Evolutionary conservation across 2,888 invertebrate species (phyloP).

Genomic region (Drosophila prostipennis): DNA sequence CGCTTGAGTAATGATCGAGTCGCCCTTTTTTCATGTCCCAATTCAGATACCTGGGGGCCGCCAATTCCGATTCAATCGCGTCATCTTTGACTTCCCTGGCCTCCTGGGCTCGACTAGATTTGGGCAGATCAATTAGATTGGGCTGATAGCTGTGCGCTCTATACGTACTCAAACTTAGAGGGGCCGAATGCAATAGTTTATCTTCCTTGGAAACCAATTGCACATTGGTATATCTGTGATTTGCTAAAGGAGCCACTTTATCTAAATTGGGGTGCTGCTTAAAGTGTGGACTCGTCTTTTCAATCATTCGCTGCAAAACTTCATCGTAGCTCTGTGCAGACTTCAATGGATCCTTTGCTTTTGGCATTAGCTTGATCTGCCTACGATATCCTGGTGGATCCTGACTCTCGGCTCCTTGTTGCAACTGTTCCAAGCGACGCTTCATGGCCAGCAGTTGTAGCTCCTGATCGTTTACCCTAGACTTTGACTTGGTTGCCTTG

Average conservation of each 20-base stretch:
- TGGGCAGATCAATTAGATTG: slow-evolving; percentile 7
- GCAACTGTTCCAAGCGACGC: slow-evolving; percentile 9
- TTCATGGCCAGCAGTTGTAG: slow-evolving; percentile 29
- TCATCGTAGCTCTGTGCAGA: slow-evolving; percentile 12
- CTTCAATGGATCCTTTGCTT: background rate
- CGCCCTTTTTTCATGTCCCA: slow-evolving; percentile 55
- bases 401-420: background rate
- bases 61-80: slow-evolving; percentile 14
- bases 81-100: background rate
- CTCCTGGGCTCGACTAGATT: slow-evolving; percentile 33
- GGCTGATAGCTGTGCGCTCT: slow-evolving; percentile 30
- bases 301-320: slow-evolving; percentile 41
- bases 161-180: slow-evolving; percentile 1
- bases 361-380: background rate
- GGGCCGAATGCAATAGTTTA: background rate
- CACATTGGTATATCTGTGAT: background rate
- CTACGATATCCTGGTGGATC: background rate
- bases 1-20: slow-evolving; percentile 34
- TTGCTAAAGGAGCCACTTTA: background rate
- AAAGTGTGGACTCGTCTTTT: slow-evolving; percentile 21
- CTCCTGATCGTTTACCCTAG: slow-evolving; percentile 2
- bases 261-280: background rate
- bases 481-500: background rate
- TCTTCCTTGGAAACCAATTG: background rate
- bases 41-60: slow-evolving; percentile 54